Evolutionary conservation across 35 echinoderm and acorn worm species (phyloP), one percentile per base, ranked within the genome.

Genomic region (Ptychodera flava): DNA sequence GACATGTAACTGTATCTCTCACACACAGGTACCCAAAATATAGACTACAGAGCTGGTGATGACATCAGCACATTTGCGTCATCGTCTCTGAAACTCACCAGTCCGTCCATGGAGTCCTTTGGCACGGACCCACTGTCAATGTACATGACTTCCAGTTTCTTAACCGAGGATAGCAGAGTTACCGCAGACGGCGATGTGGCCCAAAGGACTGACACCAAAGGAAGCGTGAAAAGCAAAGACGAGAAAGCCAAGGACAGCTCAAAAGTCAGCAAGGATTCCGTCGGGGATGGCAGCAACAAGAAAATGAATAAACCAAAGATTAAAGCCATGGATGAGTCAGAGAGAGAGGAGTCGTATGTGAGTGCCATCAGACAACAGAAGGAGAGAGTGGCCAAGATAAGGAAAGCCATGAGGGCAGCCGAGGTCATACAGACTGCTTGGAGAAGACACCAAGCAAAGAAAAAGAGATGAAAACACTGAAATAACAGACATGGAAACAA

Each of bases 391-490:
- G 37, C 34, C 0, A 83, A 83, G 82, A 83, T 83, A 16, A 33
- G 35, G 15, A 14, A 36, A 28, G 82, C 82, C 2, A n/a, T 28
- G 35, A 37, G 29, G 37, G 34, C 82, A 36, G 82, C 82, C 37
- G 82, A 2, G 1, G 35, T 36, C 10, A 83, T 83, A 12, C 82
- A 83, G 82, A 83, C 12, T 12, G 82, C 82, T 36, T 83, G 82
- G 82, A 83, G 37, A 28, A 37, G 35, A 16, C 37, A 82, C 32
- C 14, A 33, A 82, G 34, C 31, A 2, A 82, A 33, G 32, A 82
- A 82, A 33, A 27, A 33, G 6, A 34, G 34, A 33, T 33, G 6
- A 80, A 31, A 30, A 28, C 32, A 28, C 28, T 79, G 32, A 1
- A 79, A 31, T 79, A 28, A 30, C 1, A 79, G 32, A 30, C 29